Evolutionary conservation across 2,888 invertebrate genomes (phyloP).

Genomic region (Caenorhabditis imperialis): DNA sequence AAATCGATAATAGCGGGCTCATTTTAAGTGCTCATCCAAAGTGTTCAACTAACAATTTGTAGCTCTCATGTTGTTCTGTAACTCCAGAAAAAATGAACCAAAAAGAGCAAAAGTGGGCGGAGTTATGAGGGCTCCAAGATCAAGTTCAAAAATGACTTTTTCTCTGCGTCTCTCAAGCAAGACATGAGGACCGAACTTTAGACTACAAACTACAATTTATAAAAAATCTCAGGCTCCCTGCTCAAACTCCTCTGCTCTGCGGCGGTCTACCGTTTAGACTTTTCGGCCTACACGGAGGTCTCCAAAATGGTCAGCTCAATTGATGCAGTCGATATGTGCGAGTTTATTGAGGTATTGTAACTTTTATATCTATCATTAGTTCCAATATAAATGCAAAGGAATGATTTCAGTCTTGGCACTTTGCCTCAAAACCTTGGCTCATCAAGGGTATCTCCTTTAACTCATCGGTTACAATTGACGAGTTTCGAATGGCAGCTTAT

Average conservation of each 20-base stretch:
- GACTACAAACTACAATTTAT: not conserved
- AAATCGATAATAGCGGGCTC: no score
- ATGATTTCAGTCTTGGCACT: constrained; percentile 26
- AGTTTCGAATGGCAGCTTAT: constrained; percentile 45
- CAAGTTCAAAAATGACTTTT: no score
- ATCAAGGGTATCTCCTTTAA: constrained; percentile 60
- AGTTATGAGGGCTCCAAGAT: no score
- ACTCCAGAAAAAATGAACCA: no score
- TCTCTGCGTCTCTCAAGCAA: not conserved
- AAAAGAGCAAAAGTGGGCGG: no score
- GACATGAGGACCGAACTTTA: no score
- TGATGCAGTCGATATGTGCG: constrained; percentile 51
- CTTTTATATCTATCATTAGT: not conserved
- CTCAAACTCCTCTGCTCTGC: constrained; percentile 30
- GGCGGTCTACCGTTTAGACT: constrained; percentile 40
- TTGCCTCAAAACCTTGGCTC: constrained; percentile 53
- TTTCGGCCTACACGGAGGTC: constrained; percentile 57
- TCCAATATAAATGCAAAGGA: no score
- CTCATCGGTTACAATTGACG: constrained; percentile 57
- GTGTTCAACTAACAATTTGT: no score
- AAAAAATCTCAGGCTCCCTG: constrained; percentile 21
- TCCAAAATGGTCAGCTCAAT: constrained; percentile 50
- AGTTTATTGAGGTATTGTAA: constrained; percentile 42
- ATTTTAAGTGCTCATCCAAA: no score
- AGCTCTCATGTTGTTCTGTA: no score